phyloP scores from a whole-genome alignment of 1,140 invertebrate genomes.

The Drosophila nikananu region DNA sequence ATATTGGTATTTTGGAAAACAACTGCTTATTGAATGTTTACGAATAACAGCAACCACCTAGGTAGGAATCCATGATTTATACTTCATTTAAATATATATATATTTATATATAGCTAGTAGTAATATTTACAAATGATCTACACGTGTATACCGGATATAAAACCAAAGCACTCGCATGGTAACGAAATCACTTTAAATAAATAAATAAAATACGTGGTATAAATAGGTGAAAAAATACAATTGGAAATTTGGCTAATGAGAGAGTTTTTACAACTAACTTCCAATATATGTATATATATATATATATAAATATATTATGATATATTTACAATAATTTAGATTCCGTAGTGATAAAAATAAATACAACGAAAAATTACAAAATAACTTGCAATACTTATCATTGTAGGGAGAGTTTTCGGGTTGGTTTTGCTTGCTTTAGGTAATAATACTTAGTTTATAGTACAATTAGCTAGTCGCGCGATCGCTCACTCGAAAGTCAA shows the following conservation, averaged over 20 bases:
- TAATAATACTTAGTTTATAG: slow-evolving; percentile 55
- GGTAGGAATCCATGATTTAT: slow-evolving; percentile 53
- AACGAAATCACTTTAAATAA: slow-evolving; percentile 52
- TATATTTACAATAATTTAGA: slow-evolving; percentile 65
- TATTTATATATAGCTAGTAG: slow-evolving; percentile 28
- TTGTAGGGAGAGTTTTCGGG: slow-evolving; percentile 30
- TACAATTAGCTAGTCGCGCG: slow-evolving; percentile 38
- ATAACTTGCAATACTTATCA: slow-evolving; percentile 64
- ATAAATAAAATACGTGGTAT: slow-evolving; percentile 54
- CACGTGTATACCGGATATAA: slow-evolving; percentile 28
- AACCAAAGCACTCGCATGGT: slow-evolving; percentile 38
- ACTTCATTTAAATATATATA: slow-evolving; percentile 22
- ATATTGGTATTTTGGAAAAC: slow-evolving; percentile 38
- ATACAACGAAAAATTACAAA: slow-evolving; percentile 68
- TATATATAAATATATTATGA: neutral
- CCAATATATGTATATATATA: slow-evolving; percentile 2
- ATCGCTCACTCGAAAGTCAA: slow-evolving; percentile 13
- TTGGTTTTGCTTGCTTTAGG: slow-evolving; percentile 22
- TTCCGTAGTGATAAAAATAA: slow-evolving; percentile 47
- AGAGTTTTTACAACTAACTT: slow-evolving; percentile 57
- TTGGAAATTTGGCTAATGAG: slow-evolving; percentile 81
- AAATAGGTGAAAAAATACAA: slow-evolving; percentile 47
- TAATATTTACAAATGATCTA: slow-evolving; percentile 51
- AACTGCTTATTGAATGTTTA: slow-evolving; percentile 58
- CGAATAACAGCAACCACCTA: slow-evolving; percentile 61